Base-by-base conservation (phyloP, 2,113 vertebrate species). In the Neotoma lepida region DNA sequence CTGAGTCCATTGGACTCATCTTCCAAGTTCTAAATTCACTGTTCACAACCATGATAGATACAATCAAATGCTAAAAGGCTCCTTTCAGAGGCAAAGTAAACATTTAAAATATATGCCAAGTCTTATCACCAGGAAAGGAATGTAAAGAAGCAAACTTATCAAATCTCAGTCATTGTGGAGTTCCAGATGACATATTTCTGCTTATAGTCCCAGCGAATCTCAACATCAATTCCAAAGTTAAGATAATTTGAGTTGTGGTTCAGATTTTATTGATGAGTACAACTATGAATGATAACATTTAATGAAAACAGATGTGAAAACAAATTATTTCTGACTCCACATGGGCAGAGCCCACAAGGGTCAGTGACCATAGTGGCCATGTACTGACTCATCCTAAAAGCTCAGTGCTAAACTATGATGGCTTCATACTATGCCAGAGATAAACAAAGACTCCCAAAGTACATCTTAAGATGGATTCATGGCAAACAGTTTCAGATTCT, bases 331-430 rank as follows among this genome's bases (percentile, higher is more conserved):
- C 74, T 87, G 44, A 91, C 35, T 81, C 20, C 35, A 33, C 0
- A 0, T 20, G 49, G 39, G 54, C 0, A 26, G 39, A 35, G 17
- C 30, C 30, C 22, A 33, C 24, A 5, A 64, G 9, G 44, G 24
- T 28, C 20, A 46, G 3, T 14, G 28, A 9, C 63, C 20, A 17
- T 6, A 0, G 24, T 2, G 5, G 10, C 7, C 64, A 30, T 5
- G 12, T 1, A 4, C 0, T 20, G 24, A 51, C 18, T 73, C 0
- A 4, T 44, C 68, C 10, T 26, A 20, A 30, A 80, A 41, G 17
- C 10, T 46, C 13, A 14, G 28, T 35, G 22, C 28, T 24, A 74
- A 9, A 33, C 49, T 12, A 4, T 8, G 8, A 46, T 22, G 1
- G n/a, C 7, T 17, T 68, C 39, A 7, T 1, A 0, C 22, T 7